phyloP scores from a whole-genome alignment of 2,113 vertebrate species.

The Lycaon pictus region DNA sequence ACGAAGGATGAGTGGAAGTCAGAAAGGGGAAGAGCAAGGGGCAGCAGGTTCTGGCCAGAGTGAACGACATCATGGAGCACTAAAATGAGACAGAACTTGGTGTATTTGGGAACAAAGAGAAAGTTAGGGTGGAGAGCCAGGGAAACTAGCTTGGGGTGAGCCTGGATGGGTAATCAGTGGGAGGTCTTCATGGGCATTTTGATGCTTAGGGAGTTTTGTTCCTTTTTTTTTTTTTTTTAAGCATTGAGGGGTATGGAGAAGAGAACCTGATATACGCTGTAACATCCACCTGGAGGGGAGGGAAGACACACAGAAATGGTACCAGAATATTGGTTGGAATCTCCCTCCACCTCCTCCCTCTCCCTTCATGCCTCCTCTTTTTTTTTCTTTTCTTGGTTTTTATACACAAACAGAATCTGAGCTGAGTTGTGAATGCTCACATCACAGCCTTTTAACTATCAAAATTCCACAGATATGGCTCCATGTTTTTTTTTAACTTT shows the following conservation, averaged over 20 bases:
- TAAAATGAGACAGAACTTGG: background rate
- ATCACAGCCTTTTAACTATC: background rate
- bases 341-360: too few species aligned
- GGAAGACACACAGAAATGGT: background rate
- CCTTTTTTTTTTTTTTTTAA: background rate
- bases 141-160: background rate
- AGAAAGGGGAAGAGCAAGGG: background rate
- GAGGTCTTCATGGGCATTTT: background rate
- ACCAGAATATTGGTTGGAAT: background rate
- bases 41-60: background rate
- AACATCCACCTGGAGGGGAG: background rate
- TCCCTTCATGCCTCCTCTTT: background rate
- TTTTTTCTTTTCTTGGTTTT: background rate
- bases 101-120: background rate
- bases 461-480: background rate
- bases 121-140: background rate
- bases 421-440: background rate
- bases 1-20: background rate
- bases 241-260: background rate
- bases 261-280: background rate
- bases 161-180: too few species aligned
- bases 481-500: background rate
- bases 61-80: background rate
- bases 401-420: background rate
- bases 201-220: too few species aligned